Evolutionary conservation across 1,140 invertebrate species (phyloP), one percentile per base, ranked within the genome.

Genomic region (Fopius arisanus): DNA sequence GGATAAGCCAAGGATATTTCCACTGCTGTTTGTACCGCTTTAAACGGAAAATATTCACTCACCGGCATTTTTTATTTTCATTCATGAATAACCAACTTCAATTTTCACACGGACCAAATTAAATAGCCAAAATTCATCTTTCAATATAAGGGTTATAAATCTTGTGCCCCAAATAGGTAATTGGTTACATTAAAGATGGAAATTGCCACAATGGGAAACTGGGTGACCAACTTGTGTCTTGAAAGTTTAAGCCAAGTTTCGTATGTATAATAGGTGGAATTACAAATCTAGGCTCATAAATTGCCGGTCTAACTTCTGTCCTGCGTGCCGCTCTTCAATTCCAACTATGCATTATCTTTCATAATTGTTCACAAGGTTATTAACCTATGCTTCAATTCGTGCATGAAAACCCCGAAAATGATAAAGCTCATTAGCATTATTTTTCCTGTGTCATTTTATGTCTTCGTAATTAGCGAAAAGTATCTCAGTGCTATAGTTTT

Each of bases 121-220:
- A n/a, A n/a, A n/a, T n/a, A n/a, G n/a, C n/a, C n/a, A n/a, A n/a
- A n/a, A n/a, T n/a, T n/a, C n/a, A n/a, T n/a, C n/a, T n/a, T n/a
- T n/a, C n/a, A n/a, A n/a, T n/a, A n/a, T n/a, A n/a, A n/a, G n/a
- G n/a, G n/a, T n/a, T 41, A 65, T 10, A 21, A 19, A 33, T 6
- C 21, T 75, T 72, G 10, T 67, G 67, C 6, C 40, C 6, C 37
- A 68, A 75, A 75, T 69, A 54, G 12, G 33, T 75, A 75, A 75
- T 48, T 70, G 37, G 67, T 72, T 65, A 41, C 33, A 59, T 59
- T n/a, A 28, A 76, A 70, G 67, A 70, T 67, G 70, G 40, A 66
- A 78, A 77, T 68, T 77, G 40, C 26, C 33, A 70, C 40, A 41
- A 67, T 72, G 63, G 77, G 75, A 79, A 79, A 79, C 74, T 74